These are phyloP conservation scores for Illadopsis cleaveri DNA, from an alignment of 2,113 vertebrate genomes.

Conservation along the genomic window DNA sequence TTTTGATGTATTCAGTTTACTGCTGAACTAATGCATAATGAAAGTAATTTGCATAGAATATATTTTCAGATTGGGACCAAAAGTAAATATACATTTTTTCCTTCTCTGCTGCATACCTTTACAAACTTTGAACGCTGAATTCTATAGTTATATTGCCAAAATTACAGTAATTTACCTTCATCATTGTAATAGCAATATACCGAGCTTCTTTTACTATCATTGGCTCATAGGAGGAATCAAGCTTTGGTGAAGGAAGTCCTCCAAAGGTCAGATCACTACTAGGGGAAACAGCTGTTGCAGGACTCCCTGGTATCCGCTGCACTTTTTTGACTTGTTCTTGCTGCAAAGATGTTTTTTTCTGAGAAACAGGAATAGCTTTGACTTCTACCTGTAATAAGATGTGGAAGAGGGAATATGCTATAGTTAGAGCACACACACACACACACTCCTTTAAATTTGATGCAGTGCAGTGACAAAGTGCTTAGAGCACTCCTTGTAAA, in stretches of 20 bases:
- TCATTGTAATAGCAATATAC: slow-evolving; percentile 99
- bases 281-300: slow-evolving; percentile 71
- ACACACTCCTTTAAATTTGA: not conserved
- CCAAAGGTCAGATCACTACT: slow-evolving; percentile 91
- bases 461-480: not conserved
- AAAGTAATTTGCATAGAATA: not conserved
- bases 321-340: slow-evolving; percentile 89
- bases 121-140: not conserved
- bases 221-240: slow-evolving; percentile 96
- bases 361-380: slow-evolving; percentile 96
- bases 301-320: slow-evolving; percentile 88
- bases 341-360: slow-evolving; percentile 92
- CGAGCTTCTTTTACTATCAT: slow-evolving; percentile 98
- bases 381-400: slow-evolving; percentile 88
- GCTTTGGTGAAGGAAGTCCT: slow-evolving; percentile 91
- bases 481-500: not conserved
- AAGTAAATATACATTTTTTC: not conserved
- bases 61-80: not conserved
- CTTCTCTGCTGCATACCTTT: not conserved
- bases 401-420: not conserved
- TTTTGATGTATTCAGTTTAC: not conserved
- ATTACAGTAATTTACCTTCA: slow-evolving; percentile 85
- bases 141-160: not conserved
- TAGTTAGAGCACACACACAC: not conserved
- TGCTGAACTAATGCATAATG: not conserved